Evolutionary conservation across 2,797 vertebrate genomes (phyloP).

Genomic region (Graptemys geographica): DNA sequence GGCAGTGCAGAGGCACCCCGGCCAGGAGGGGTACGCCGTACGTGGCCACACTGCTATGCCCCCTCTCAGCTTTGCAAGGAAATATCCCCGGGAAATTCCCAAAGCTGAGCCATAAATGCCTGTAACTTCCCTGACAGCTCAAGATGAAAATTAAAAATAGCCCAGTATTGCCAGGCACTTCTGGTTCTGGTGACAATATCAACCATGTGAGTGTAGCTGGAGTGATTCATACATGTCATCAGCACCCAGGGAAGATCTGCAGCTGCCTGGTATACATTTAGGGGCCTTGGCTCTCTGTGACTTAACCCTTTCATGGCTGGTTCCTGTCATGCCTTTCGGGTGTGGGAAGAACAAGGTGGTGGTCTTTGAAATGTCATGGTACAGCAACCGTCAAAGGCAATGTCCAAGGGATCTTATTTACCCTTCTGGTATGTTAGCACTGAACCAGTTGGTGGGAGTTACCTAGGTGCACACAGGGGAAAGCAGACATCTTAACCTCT

Average conservation of each 20-base stretch:
- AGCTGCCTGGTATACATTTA: not conserved
- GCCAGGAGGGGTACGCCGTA: not conserved
- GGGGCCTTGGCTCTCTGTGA: not conserved
- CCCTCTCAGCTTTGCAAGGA: not conserved
- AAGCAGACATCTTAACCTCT: not conserved
- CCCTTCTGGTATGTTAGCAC: not conserved
- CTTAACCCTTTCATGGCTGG: not conserved
- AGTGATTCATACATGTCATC: constrained; percentile 12
- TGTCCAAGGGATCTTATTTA: not conserved
- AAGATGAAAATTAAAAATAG: constrained; percentile 51
- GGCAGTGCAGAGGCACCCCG: not conserved
- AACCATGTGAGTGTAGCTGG: not conserved
- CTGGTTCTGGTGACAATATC: not conserved
- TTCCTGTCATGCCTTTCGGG: not conserved
- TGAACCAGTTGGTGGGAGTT: not conserved
- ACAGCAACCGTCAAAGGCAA: not conserved
- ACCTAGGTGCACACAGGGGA: not conserved
- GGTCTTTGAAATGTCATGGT: no score
- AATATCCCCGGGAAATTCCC: not conserved
- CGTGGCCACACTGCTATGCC: fast-evolving
- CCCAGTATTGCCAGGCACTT: not conserved
- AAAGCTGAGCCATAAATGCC: not conserved
- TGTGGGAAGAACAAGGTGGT: not conserved
- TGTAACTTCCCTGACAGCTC: not conserved
- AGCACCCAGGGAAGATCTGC: not conserved